Base-by-base conservation (phyloP, 2,113 vertebrate genomes). In the Hymenochirus boettgeri region DNA sequence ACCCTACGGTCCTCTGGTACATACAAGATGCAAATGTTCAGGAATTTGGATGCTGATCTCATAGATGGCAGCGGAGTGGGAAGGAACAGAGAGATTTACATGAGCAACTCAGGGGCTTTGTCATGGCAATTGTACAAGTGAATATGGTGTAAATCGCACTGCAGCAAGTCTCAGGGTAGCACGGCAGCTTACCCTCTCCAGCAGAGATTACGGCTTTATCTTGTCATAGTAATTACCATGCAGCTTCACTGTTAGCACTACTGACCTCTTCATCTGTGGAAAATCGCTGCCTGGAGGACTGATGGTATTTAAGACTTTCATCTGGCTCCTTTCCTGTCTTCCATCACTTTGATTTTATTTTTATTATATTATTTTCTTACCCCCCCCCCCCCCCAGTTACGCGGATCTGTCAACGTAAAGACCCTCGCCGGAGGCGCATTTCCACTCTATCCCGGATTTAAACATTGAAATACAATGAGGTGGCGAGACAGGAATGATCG, bases 211-310 rank as follows among this genome's bases (percentile, higher is more conserved):
- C 90, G 86, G 90, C 89, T 93, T 95, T 96, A 96, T 95, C 91
- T 93, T 94, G 94, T 96, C 94, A 90, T 87, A 83, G 86, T 91
- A 95, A 97, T 97, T 92, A 94, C 89, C 89, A 83, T 82, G 84
- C 81, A 76, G 83, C 74, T 58, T n/a, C 85, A 79, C 78, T 72
- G 86, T 89, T 89, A 89, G 85, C 82, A 88, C 85, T 79, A 74
- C 83, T 93, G 91, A 95, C 92, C 92, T 93, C 92, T 93, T 92
- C 91, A 91, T 93, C 89, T 86, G 84, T 80, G 85, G 83, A n/a
- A 85, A 86, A 88, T 80, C 58, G 82, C 86, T 80, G 83, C 80
- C 81, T 79, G 62, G 78, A 81, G 82, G 77, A 83, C 80, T 75
- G 75, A 76, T 77, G 74, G 70, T 77, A 78, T 83, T 87, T 84